Conservation (phyloP, 2,113 vertebrate species). For the Neoarius graeffei region DNA sequence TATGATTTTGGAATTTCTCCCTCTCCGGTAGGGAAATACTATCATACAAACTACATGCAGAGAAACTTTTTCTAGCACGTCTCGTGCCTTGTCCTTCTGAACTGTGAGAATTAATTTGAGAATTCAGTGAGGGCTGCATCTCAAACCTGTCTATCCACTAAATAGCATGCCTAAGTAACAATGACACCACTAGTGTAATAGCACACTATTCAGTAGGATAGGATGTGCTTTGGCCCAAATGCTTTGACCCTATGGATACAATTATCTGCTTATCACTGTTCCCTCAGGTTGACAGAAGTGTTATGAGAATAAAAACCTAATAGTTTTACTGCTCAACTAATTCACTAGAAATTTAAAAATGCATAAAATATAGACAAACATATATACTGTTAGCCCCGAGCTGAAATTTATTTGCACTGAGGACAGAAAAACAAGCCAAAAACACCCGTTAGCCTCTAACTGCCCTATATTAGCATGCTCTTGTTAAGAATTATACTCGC, state of each 20-base stretch:
- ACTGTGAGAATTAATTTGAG: not conserved
- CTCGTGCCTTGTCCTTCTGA: not conserved
- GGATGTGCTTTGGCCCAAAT: not conserved
- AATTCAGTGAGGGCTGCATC: not conserved
- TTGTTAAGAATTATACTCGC: not conserved
- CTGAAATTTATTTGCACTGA: not conserved
- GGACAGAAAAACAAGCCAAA: not conserved
- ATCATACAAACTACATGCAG: not conserved
- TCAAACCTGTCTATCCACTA: not conserved
- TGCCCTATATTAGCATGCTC: not conserved
- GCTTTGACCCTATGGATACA: not conserved
- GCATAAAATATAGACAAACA: not conserved
- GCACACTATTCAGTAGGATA: not conserved
- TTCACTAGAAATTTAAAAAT: not conserved
- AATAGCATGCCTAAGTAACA: not conserved
- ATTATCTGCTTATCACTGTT: not conserved
- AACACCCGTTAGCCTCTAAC: not conserved
- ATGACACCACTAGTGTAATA: not conserved
- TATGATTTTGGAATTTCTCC: not conserved
- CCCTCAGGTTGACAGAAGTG: not conserved
- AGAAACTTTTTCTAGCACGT: not conserved
- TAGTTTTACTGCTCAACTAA: not conserved
- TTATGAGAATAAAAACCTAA: not conserved
- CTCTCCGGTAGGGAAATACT: not conserved
- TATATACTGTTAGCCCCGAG: not conserved